Base-by-base conservation (phyloP, 1,140 invertebrate genomes). In the Anastatus disparis region DNA sequence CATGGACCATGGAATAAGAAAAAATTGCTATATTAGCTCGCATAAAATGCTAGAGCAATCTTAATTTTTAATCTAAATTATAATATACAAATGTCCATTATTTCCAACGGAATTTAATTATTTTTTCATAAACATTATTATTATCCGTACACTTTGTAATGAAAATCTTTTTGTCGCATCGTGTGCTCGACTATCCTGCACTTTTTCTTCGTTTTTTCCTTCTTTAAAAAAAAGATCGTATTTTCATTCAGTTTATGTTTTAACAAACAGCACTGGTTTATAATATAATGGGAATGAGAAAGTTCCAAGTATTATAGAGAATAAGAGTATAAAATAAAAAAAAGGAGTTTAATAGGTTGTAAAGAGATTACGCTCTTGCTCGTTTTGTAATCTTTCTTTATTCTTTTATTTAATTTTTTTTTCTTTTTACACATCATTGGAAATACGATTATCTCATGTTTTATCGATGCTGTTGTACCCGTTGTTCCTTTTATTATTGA, bases 311-410 rank as follows among this genome's bases (percentile, higher is more conserved):
- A n/a, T 35, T 8, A 20, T 20, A 38, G 22, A 31, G 24, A 26
- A 10, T 22, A 26, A 10, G 24, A 27, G 24, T 52, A n/a, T 52
- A 55, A 40, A 58, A 58, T n/a, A n/a, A n/a, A n/a, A n/a, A n/a
- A n/a, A n/a, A n/a, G n/a, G n/a, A 58, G 31, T 40, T 58, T 58
- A 38, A 58, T 58, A 58, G 55, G 20, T 58, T 58, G 55, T 58
- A 40, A 58, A 24, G 17, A 58, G 55, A 58, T 58, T 58, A 58
- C 20, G 31, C 15, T 20, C 55, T 40, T 20, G 31, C 20, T 20
- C 17, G 31, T 27, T 31, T 55, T 55, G 52, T 35, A 55, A 55
- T 55, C 15, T 40, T 50, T 53, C 35, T 44, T n/a, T n/a, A n/a
- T n/a, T n/a, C n/a, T n/a, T n/a, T n/a, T n/a, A n/a, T n/a, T n/a